Conservation (phyloP, 2,888 invertebrate species). For the Drosophila lutescens region DNA sequence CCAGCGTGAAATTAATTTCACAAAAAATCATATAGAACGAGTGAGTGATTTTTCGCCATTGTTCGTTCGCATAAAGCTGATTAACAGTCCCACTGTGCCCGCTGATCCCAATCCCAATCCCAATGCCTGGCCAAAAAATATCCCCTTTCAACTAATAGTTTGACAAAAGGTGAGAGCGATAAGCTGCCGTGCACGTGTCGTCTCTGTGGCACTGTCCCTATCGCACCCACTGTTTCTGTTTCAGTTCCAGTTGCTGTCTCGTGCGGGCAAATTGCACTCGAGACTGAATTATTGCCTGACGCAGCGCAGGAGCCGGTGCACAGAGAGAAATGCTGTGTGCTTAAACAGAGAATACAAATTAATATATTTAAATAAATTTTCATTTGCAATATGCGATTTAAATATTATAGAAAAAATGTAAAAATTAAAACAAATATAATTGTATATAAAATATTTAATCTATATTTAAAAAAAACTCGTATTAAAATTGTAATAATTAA, state of each 20-base stretch:
- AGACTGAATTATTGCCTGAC: conserved; percentile 78
- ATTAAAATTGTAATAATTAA: no score
- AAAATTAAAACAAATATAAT: no score
- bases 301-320: conserved; percentile 40
- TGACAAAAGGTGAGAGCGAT: conserved; percentile 63
- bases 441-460: no score
- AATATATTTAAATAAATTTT: no score
- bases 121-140: not conserved
- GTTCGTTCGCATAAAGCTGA: conserved; percentile 30
- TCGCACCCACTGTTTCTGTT: conserved; percentile 10
- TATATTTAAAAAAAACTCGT: no score
- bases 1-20: conserved; percentile 43
- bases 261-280: conserved; percentile 72
- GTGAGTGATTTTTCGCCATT: conserved; percentile 12
- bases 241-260: conserved; percentile 6
- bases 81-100: conserved; percentile 29
- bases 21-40: conserved; percentile 20
- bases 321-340: not conserved
- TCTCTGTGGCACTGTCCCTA: conserved; percentile 12
- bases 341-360: no score
- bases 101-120: not conserved
- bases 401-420: no score
- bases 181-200: conserved; percentile 42
- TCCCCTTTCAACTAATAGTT: conserved; percentile 54
- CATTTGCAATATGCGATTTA: no score